These are phyloP conservation scores for Miltochrista miniata DNA, from an alignment of 2,888 invertebrate genomes.

Conservation along the genomic window DNA sequence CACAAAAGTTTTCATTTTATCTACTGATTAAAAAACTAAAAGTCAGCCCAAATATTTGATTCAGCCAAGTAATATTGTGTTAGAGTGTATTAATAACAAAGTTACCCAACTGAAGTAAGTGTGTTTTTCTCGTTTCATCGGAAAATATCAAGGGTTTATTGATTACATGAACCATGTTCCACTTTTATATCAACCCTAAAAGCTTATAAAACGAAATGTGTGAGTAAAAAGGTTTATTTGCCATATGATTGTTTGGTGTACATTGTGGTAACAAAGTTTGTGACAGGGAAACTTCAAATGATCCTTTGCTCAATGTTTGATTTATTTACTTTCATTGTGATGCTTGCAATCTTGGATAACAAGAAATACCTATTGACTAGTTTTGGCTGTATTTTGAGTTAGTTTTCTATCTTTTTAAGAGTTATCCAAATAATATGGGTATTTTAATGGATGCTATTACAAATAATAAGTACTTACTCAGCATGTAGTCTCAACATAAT, in stretches of 20 bases:
- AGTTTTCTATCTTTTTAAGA: not conserved
- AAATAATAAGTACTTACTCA: too few relatives aligned
- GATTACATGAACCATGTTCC: slow-evolving; percentile 56
- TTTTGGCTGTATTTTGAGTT: too few relatives aligned
- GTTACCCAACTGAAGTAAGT: slow-evolving; percentile 3
- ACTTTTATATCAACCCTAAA: slow-evolving; percentile 57
- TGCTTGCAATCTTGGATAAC: slow-evolving; percentile 21
- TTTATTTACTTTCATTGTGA: slow-evolving; percentile 40
- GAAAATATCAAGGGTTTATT: slow-evolving; percentile 51
- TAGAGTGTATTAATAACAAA: too few relatives aligned
- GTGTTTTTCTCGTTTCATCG: slow-evolving; percentile 28
- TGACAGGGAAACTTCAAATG: slow-evolving; percentile 32
- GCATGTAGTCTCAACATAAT: not conserved
- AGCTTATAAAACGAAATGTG: slow-evolving; percentile 60
- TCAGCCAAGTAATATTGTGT: too few relatives aligned
- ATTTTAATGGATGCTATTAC: too few relatives aligned
- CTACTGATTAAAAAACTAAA: too few relatives aligned
- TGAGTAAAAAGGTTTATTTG: slow-evolving; percentile 63
- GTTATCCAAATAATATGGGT: too few relatives aligned
- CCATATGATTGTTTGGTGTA: slow-evolving; percentile 70
- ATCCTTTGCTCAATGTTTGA: slow-evolving; percentile 36
- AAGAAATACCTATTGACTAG: slow-evolving; percentile 15
- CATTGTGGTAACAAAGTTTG: slow-evolving; percentile 45
- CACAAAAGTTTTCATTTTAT: too few relatives aligned
- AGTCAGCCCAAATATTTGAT: too few relatives aligned